These are phyloP conservation scores for Oryzias woworae DNA, from an alignment of 2,113 vertebrate genomes.

Conservation along the genomic window DNA sequence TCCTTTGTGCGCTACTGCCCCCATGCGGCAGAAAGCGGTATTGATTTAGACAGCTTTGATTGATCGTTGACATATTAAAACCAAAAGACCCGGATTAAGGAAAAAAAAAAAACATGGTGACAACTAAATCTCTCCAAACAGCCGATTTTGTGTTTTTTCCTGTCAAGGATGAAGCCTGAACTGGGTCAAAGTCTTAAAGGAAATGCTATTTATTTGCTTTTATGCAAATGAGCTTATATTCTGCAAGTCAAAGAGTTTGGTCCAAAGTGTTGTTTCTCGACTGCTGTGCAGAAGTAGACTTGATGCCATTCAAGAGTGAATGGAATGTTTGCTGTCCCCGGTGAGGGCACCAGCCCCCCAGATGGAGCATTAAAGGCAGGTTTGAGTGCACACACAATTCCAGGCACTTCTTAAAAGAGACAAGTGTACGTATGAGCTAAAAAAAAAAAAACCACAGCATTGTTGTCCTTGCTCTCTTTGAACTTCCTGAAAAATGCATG, in stretches of 20 bases:
- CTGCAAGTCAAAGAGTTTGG: slow-evolving; percentile 13
- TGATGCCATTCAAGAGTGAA: slow-evolving; percentile 15
- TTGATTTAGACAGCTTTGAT: slow-evolving; percentile 40
- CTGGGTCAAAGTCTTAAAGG: neutral
- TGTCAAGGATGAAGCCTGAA: neutral
- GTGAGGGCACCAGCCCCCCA: slow-evolving; percentile 5
- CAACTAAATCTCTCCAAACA: slow-evolving; percentile 27
- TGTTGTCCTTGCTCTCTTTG: slow-evolving; percentile 59
- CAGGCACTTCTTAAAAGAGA: slow-evolving; percentile 29
- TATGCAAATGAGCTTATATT: slow-evolving; percentile 25
- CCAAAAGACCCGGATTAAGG: slow-evolving; percentile 26
- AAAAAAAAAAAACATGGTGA: slow-evolving; percentile 31
- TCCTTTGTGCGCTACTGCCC: slow-evolving; percentile 70
- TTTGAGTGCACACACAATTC: slow-evolving; percentile 23
- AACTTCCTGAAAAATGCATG: slow-evolving; percentile 53
- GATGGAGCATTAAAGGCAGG: slow-evolving; percentile 39
- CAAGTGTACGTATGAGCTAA: slow-evolving; percentile 21
- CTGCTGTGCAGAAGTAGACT: slow-evolving; percentile 2
- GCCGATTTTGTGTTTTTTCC: slow-evolving; percentile 4
- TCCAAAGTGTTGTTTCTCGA: neutral
- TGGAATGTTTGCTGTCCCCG: neutral
- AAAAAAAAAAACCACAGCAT: slow-evolving; percentile 38
- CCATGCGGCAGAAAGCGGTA: slow-evolving; percentile 56
- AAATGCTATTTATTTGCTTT: neutral
- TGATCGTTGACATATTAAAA: slow-evolving; percentile 51